These are phyloP conservation scores for Sitta europaea DNA, from an alignment of 2,113 vertebrate species.

Conservation along the genomic window DNA sequence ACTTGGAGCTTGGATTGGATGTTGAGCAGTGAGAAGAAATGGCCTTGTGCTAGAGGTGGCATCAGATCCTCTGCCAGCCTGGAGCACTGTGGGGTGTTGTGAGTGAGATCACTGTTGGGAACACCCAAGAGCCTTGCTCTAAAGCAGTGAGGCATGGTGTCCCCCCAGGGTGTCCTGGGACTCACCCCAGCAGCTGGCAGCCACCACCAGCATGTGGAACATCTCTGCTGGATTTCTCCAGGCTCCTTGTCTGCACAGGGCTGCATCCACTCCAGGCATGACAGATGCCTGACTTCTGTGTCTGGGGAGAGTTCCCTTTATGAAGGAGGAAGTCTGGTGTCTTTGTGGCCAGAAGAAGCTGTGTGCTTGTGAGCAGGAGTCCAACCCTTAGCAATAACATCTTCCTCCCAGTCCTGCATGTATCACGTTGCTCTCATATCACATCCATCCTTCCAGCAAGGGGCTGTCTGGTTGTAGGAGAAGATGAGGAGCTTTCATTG, in stretches of 20 bases:
- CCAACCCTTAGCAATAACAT: background rate
- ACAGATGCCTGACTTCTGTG: background rate
- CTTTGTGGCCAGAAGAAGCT: background rate
- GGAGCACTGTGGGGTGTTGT: accelerated
- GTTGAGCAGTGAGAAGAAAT: background rate
- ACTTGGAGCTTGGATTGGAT: background rate
- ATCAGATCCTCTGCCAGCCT: background rate
- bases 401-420: accelerated
- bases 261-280: background rate
- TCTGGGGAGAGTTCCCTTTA: background rate
- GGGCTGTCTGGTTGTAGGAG: background rate
- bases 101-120: background rate
- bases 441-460: background rate
- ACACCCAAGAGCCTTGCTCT: background rate
- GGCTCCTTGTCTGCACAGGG: background rate
- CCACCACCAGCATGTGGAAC: accelerated
- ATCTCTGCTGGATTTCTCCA: background rate
- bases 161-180: background rate
- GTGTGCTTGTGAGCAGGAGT: background rate
- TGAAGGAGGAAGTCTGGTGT: background rate
- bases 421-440: background rate
- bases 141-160: background rate
- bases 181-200: background rate
- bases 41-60: background rate
- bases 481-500: background rate